Conservation (phyloP, 1,140 invertebrate species). For the Stratiolaelaps scimitus region DNA sequence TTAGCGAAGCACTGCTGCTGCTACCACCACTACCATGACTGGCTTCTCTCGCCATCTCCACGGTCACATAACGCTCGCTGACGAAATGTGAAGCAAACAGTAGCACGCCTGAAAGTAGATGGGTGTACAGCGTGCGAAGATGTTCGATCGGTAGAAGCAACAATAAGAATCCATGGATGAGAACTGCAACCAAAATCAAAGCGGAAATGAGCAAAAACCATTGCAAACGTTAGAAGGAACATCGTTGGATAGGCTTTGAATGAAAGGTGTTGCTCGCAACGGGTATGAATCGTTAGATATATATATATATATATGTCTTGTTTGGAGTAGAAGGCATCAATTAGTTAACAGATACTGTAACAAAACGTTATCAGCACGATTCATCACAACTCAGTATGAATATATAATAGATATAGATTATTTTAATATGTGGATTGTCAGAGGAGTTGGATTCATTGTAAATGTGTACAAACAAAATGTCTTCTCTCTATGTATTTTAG, state of each 20-base stretch:
- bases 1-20: slow-evolving; percentile 36
- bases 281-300: too few species aligned
- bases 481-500: too few species aligned
- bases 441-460: too few species aligned
- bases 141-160: slow-evolving; percentile 45
- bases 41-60: slow-evolving; percentile 37
- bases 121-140: slow-evolving; percentile 46
- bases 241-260: slow-evolving; percentile 36
- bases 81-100: slow-evolving; percentile 43
- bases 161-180: slow-evolving; percentile 44
- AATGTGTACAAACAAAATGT: too few species aligned
- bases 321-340: too few species aligned
- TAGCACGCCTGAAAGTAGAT: slow-evolving; percentile 44
- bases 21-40: slow-evolving; percentile 36
- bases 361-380: too few species aligned
- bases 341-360: too few species aligned
- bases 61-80: slow-evolving; percentile 43
- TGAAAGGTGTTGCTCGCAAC: neutral
- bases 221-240: slow-evolving; percentile 39
- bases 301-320: too few species aligned
- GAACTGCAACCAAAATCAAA: slow-evolving; percentile 45
- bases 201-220: slow-evolving; percentile 35
- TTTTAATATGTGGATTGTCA: too few species aligned
- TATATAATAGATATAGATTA: too few species aligned
- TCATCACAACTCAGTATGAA: too few species aligned